phyloP scores from a whole-genome alignment of 2,888 invertebrate genomes.

The Drosophila fungiperda region DNA sequence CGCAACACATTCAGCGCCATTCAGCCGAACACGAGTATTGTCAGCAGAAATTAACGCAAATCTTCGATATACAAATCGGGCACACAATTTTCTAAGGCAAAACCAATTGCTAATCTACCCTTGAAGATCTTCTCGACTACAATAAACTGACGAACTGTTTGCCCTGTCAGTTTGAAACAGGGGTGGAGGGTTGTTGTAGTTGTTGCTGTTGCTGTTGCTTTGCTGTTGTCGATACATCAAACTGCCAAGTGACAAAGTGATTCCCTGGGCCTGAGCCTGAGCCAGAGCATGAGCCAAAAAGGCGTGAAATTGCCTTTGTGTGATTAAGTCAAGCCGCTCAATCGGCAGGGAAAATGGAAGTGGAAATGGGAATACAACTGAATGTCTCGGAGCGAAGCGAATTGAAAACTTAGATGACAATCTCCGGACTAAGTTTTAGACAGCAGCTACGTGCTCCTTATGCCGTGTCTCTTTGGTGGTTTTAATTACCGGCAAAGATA shows the following conservation, averaged over 20 bases:
- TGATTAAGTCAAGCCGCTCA: constrained; percentile 73
- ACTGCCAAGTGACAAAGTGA: constrained; percentile 77
- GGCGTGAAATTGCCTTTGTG: constrained; percentile 83
- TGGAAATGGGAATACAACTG: constrained; percentile 1
- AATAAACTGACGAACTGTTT: constrained; percentile 51
- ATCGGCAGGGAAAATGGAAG: constrained; percentile 1
- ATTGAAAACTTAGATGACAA: constrained; percentile 72
- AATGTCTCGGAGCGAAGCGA: constrained; percentile 21
- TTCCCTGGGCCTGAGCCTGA: constrained; percentile 43
- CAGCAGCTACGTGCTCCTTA: constrained; percentile 67
- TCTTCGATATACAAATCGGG: constrained; percentile 77
- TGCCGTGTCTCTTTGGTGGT: constrained; percentile 51
- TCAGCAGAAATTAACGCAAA: constrained; percentile 65
- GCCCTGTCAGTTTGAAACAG: constrained; percentile 22
- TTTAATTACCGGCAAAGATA: constrained; percentile 68
- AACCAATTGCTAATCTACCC: constrained; percentile 74
- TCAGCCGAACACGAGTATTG: constrained; percentile 55
- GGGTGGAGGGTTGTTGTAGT: constrained; percentile 48
- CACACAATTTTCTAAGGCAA: constrained; percentile 67
- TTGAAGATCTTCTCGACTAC: constrained; percentile 58
- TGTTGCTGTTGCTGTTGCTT: constrained; percentile 39
- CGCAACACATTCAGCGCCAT: constrained; percentile 49
- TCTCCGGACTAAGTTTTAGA: constrained; percentile 52
- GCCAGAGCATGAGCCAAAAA: constrained; percentile 61
- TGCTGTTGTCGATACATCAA: constrained; percentile 74